These are phyloP conservation scores for Eubasilissa regina DNA, from an alignment of 1,140 invertebrate species.

Conservation along the genomic window DNA sequence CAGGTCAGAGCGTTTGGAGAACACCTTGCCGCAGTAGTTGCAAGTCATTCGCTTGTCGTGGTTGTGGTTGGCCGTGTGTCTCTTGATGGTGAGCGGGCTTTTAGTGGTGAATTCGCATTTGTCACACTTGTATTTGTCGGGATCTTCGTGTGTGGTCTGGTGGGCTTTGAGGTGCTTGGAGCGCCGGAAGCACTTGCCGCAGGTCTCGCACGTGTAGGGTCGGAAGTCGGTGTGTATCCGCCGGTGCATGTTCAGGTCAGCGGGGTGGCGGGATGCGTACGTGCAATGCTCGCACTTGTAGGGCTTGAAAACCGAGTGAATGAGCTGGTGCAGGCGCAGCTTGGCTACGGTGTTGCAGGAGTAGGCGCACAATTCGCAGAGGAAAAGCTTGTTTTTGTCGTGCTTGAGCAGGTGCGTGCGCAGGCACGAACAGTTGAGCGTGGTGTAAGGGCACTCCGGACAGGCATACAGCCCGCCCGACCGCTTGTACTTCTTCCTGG, in stretches of 20 bases:
- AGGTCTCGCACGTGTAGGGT: conserved; percentile 60
- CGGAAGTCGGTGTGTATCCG: conserved; percentile 60
- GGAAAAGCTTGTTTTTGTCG: conserved; percentile 8
- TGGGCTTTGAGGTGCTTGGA: neutral
- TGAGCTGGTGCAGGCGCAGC: conserved; percentile 56
- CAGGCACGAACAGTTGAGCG: neutral
- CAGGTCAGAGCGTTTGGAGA: neutral
- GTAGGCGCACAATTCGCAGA: conserved; percentile 33
- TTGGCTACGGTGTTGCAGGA: neutral
- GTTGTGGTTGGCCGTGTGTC: neutral
- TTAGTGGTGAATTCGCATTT: conserved; percentile 12
- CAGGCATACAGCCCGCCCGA: conserved; percentile 1
- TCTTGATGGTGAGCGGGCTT: neutral
- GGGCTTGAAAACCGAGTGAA: conserved; percentile 66
- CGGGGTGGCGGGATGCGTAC: conserved; percentile 75
- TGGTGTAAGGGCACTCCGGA: neutral
- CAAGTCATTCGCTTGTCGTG: neutral
- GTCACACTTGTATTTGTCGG: conserved; percentile 9
- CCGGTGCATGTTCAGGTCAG: conserved; percentile 71
- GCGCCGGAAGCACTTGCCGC: conserved; percentile 62
- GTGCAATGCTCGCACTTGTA: conserved; percentile 70
- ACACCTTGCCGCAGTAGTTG: neutral
- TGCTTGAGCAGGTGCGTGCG: neutral
- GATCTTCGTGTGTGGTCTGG: neutral
- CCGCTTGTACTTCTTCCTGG: neutral